Evolutionary conservation across 1,140 invertebrate genomes (phyloP).

Genomic region (Listronotus oregonensis): DNA sequence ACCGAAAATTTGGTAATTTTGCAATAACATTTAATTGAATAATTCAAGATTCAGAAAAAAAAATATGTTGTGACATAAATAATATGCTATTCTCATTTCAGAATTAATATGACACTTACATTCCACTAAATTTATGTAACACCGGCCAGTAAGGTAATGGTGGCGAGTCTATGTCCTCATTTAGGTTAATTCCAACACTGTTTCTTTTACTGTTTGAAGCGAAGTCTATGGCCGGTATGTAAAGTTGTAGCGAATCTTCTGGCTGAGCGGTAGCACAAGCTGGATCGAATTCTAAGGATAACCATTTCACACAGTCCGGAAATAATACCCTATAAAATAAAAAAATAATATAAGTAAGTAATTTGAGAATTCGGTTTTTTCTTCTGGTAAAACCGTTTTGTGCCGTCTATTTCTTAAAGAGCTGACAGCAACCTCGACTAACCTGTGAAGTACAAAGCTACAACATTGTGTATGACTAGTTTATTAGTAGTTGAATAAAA

Average conservation of each 20-base stretch:
- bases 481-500: too few species aligned
- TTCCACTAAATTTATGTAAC: constrained; percentile 66
- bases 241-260: constrained; percentile 90
- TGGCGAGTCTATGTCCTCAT: constrained; percentile 46
- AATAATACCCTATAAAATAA: constrained; percentile 75
- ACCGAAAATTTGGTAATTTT: too few species aligned
- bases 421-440: too few species aligned
- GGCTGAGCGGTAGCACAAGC: constrained; percentile 90
- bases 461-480: too few species aligned
- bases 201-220: constrained; percentile 15
- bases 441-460: too few species aligned
- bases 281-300: constrained; percentile 91
- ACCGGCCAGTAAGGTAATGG: constrained; percentile 70
- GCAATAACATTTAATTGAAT: too few species aligned
- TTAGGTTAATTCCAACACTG: constrained; percentile 12
- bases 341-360: neutral
- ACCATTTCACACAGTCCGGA: constrained; percentile 86
- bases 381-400: too few species aligned
- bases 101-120: constrained; percentile 41
- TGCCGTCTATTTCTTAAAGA: too few species aligned
- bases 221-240: constrained; percentile 64
- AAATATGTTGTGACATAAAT: too few species aligned
- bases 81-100: too few species aligned
- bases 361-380: too few species aligned
- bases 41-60: too few species aligned